Base-by-base conservation (phyloP, 2,888 invertebrate genomes). In the Eristalis intricaria region DNA sequence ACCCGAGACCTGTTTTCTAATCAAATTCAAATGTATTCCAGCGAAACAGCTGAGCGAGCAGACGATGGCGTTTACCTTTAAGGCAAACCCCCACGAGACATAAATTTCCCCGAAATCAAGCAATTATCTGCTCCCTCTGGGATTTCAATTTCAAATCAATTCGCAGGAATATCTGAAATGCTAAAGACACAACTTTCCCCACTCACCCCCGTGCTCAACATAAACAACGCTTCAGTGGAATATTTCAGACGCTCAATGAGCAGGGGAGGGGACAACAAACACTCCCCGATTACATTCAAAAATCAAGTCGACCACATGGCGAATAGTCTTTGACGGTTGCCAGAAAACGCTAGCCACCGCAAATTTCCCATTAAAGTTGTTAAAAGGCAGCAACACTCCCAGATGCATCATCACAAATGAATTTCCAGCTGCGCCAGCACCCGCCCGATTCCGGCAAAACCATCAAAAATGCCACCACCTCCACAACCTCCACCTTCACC, bases 281-380 rank as follows among this genome's bases (percentile, higher is more conserved):
- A 2, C 38, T 8, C 15, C 10, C n/a, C 4, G 13, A 32, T 15
- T 32, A 29, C 23, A 2, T 13, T 23, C 10, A n/a, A 23, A 35
- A 60, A 38, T 58, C 70, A 35, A n/a, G 23, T 32, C 58, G 19
- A 11, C 15, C 76, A 60, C 66, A 43, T 40, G 65, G 56, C 26
- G 26, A 58, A 56, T 50, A 65, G 26, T 66, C 19, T 58, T 58
- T 58, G 43, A 69, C 10, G 58, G n/a, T 50, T 40, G 15, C 11
- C 15, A 15, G 40, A 64, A 60, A 65, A 58, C 13, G 32, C 1
- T 22, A 38, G 13, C 29, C 63, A 74, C 64, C 75, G 43, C 65
- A 75, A 70, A 65, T 69, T 64, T 75, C 19, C 69, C 58, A 70
- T 60, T 82, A 70, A 75, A 81, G 69, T 70, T 75, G 81, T 69